Evolutionary conservation across 2,888 invertebrate species (phyloP).

Genomic region (Eueremaeus valkanovi): DNA sequence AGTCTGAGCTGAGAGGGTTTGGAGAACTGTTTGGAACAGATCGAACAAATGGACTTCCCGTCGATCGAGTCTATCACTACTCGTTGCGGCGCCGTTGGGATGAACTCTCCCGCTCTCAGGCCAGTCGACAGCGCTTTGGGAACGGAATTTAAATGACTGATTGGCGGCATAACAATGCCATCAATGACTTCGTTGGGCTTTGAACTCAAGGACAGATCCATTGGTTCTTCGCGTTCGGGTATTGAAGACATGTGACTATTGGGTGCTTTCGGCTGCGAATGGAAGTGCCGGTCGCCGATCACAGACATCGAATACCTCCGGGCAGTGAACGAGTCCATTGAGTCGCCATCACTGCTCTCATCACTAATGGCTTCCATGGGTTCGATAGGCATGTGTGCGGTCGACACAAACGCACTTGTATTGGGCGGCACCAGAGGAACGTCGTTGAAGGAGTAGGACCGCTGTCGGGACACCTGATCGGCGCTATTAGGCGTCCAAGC

Average conservation of each 20-base stretch:
- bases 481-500: constrained; percentile 34
- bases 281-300: background rate
- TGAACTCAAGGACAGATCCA: constrained; percentile 29
- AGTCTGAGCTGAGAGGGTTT: constrained; percentile 83
- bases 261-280: background rate
- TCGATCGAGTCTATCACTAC: constrained; percentile 37
- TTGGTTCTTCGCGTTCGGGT: constrained; percentile 12
- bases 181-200: constrained; percentile 23
- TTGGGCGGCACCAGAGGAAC: constrained; percentile 7
- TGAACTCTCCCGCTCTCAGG: constrained; percentile 27
- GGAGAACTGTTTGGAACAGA: constrained; percentile 87
- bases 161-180: background rate
- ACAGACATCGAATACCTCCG: constrained; percentile 41
- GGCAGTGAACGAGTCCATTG: constrained; percentile 13
- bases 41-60: constrained; percentile 61
- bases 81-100: constrained; percentile 29
- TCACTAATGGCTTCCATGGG: constrained; percentile 21
- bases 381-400: background rate
- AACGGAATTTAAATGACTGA: background rate
- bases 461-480: constrained; percentile 33
- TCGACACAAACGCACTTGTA: background rate
- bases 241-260: constrained; percentile 8
- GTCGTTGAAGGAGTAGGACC: constrained; percentile 40
- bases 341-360: constrained; percentile 36
- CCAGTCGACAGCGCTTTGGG: background rate